These are phyloP conservation scores for Toxotes jaculatrix DNA, from an alignment of 2,113 vertebrate genomes.

Conservation along the genomic window DNA sequence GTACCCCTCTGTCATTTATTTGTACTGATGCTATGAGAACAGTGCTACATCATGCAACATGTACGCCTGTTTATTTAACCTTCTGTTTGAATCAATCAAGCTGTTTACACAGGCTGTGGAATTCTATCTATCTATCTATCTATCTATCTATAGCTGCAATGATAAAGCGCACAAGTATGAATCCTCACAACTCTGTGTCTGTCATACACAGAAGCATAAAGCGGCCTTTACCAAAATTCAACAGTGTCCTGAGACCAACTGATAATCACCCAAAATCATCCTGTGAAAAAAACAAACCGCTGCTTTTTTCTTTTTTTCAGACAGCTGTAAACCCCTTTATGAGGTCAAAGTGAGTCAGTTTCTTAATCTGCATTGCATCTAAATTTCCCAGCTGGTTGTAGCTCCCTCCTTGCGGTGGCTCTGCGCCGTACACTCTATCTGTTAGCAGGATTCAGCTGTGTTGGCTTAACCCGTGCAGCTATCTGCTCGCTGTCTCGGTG, in stretches of 20 bases:
- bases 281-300: not conserved
- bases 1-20: not conserved
- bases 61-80: no score
- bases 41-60: no score
- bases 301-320: slow-evolving; percentile 13
- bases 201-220: no score
- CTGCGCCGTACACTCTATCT: slow-evolving; percentile 18
- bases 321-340: slow-evolving; percentile 17
- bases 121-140: no score
- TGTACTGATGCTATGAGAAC: not conserved
- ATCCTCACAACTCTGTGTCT: no score
- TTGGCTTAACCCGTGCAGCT: slow-evolving; percentile 59
- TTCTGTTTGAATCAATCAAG: no score
- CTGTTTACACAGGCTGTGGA: no score
- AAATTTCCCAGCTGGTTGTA: slow-evolving; percentile 30
- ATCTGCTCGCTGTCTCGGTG: slow-evolving; percentile 52
- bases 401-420: slow-evolving; percentile 25
- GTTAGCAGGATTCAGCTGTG: slow-evolving; percentile 56
- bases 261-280: not conserved
- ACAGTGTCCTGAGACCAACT: not conserved
- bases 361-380: slow-evolving; percentile 28
- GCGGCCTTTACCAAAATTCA: not conserved
- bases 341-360: slow-evolving; percentile 29
- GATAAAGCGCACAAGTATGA: no score
- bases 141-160: no score